A percentile compares a stretch with the other conserved stretches of the same genome.
These are phyloP conservation scores for Gallirallus australis DNA, from an alignment of 2,797 vertebrate genomes.

Conservation along the genomic window DNA sequence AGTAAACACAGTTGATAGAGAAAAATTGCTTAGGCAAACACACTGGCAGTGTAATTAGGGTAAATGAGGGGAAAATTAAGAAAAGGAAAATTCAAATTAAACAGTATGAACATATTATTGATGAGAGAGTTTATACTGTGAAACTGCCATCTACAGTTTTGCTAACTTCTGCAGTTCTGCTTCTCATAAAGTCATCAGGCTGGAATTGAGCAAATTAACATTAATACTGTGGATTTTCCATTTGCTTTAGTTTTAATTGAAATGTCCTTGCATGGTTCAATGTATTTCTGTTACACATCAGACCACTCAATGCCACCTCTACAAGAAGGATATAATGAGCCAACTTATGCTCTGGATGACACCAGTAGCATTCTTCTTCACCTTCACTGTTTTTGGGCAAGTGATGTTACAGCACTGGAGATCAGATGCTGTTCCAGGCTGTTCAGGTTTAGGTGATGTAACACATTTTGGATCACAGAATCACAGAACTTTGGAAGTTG, in stretches of 20 bases:
- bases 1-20: background rate
- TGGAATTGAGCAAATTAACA: background rate
- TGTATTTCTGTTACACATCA: background rate
- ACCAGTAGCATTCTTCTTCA: background rate
- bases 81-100: conserved; percentile 22
- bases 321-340: background rate
- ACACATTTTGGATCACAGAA: background rate
- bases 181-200: background rate
- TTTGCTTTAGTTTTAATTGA: background rate
- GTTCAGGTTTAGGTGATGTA: background rate
- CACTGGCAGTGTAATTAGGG: background rate
- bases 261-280: background rate
- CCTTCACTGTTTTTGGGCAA: background rate
- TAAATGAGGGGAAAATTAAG: conserved; percentile 33
- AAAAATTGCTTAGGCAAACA: conserved; percentile 17
- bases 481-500: too few species aligned
- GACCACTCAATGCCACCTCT: background rate
- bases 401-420: background rate
- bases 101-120: background rate
- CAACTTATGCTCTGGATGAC: background rate
- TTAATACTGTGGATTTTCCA: background rate
- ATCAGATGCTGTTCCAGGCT: background rate
- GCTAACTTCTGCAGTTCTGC: background rate
- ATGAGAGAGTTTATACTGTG: background rate
- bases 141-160: background rate